phyloP scores from a whole-genome alignment of 2,888 invertebrate genomes.

The Lasius platythorax region DNA sequence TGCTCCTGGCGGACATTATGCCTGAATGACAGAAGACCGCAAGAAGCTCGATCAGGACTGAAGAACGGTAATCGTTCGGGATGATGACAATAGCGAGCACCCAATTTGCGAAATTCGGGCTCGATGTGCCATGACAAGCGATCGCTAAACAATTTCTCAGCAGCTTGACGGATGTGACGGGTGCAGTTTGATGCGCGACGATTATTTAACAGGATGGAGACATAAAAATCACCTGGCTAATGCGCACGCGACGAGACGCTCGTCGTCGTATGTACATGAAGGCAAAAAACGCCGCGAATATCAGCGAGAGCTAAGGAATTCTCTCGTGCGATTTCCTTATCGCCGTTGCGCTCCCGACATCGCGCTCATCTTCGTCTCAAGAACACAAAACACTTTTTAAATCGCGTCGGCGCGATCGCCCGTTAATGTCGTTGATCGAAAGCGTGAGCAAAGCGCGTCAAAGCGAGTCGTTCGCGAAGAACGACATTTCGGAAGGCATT shows the following conservation, averaged over 20 bases:
- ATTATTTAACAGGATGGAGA: neutral
- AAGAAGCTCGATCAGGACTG: neutral
- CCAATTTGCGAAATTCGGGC: neutral
- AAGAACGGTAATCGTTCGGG: neutral
- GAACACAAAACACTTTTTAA: neutral
- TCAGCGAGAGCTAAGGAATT: neutral
- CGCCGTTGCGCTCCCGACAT: neutral
- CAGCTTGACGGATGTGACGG: neutral
- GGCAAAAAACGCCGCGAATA: neutral
- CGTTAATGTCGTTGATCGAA: neutral
- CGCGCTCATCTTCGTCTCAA: neutral
- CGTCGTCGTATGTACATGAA: neutral
- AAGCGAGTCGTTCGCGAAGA: neutral
- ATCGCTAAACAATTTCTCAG: neutral
- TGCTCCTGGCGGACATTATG: conserved; percentile 60
- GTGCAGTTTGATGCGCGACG: neutral
- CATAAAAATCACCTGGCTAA: neutral
- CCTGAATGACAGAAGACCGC: conserved; percentile 10
- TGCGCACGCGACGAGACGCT: neutral
- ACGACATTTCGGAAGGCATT: neutral
- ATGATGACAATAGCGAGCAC: neutral
- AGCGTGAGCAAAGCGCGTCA: neutral
- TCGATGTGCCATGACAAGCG: neutral
- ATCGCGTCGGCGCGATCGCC: neutral
- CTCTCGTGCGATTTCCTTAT: neutral